phyloP scores from a whole-genome alignment of 1,140 invertebrate genomes.

The Trypoxylus dichotomus region DNA sequence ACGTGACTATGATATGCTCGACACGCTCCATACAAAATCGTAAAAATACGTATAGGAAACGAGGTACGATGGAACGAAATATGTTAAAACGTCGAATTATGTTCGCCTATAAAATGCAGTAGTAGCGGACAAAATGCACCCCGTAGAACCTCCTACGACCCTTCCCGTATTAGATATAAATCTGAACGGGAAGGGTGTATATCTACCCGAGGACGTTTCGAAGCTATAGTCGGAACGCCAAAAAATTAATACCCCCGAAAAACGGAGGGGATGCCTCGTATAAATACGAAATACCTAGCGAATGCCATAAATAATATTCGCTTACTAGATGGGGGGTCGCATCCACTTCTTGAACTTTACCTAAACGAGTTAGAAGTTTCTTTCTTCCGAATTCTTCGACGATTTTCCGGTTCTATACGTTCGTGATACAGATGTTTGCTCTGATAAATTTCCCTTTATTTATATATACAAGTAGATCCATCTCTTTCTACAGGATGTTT shows the following conservation, averaged over 20 bases:
- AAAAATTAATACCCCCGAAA: slow-evolving; percentile 16
- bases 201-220: not conserved
- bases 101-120: slow-evolving; percentile 32
- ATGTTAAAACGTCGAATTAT: slow-evolving; percentile 4
- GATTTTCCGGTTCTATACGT: slow-evolving; percentile 10
- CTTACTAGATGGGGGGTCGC: not conserved
- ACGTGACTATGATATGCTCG: not conserved
- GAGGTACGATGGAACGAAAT: not conserved
- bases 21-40: not conserved
- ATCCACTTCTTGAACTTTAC: slow-evolving; percentile 19
- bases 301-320: slow-evolving; percentile 18
- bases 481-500: not conserved
- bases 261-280: slow-evolving; percentile 7
- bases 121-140: slow-evolving; percentile 45
- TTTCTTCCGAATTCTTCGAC: slow-evolving; percentile 5
- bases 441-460: not conserved
- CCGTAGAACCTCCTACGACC: slow-evolving; percentile 47
- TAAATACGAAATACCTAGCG: slow-evolving; percentile 11
- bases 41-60: not conserved
- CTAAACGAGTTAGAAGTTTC: slow-evolving; percentile 18
- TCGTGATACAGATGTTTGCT: slow-evolving; percentile 6
- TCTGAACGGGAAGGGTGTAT: slow-evolving; percentile 7
- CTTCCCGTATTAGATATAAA: slow-evolving; percentile 2
- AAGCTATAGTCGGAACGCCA: not conserved
- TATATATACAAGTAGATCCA: not conserved